Evolutionary conservation across 2,797 vertebrate species (phyloP), one percentile per base, ranked within the genome.

Genomic region (Rhabdophis nuchalis): DNA sequence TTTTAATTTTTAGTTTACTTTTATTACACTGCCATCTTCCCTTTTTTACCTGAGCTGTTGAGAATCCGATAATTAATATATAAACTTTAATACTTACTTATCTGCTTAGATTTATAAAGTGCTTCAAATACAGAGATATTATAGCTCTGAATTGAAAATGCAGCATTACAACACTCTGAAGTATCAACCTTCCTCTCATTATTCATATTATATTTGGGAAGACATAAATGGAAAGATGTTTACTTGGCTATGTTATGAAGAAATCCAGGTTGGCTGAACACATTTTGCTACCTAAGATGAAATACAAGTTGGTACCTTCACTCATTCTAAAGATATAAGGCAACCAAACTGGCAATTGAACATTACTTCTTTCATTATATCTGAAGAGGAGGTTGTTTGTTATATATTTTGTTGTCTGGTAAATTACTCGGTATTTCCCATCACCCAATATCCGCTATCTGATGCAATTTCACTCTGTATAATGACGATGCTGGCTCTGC

Each of bases 41-140:
- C 41, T 92, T 86, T 64, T 89, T 61, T 46, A 86, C 7, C 25
- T 85, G 85, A 36, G 3, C 56, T 61, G 41, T 54, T 64, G 25
- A 54, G n/a, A 89, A 92, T 54, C n/a, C 87, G 89, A 53, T 89
- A 61, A 6, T 85, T 29, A 89, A 64, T 77, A 86, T 86, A 86
- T 64, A 3, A 18, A 27, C 1, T 29, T n/a, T 61, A 46, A 36
- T 46, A 88, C 60, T n/a, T 36, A 77, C 36, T 77, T 77, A 77
- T 77, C 20, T 77, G 32, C 72, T 77, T 41, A 23, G 72, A 20
- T 41, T 77, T 77, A 41, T 77, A 41, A 77, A 29, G 46, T 32
- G 27, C 50, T 89, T 54, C 25, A 86, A 89, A 29, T 2, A 41
- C 8, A 89, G 72, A 18, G 53, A 85, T 88, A 41, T 53, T 92